Evolutionary conservation across 2,888 invertebrate genomes (phyloP), one percentile per base, ranked within the genome.

Genomic region (Drosophila stalkeri): DNA sequence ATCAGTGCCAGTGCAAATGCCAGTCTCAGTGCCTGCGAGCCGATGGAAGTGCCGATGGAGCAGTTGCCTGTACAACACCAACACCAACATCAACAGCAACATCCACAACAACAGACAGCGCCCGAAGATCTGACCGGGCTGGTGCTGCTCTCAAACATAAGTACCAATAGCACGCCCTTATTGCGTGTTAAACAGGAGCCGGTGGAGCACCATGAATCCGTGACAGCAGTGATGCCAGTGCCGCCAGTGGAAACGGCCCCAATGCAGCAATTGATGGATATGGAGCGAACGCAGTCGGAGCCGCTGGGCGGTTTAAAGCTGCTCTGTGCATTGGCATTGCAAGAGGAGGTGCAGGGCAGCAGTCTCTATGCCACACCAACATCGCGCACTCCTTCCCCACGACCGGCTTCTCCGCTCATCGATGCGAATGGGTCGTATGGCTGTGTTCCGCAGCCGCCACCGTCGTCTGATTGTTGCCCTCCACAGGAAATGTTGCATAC

Each of bases 311-410:
- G 96, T 0, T 93, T 98, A 18, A 96, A 96, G 62, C 92, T 98
- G 39, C 92, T 98, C 33, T 97, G 97, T 91, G 97, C 97, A 11
- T 93, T 97, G 69, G 98, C 97, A 0, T 96, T 97, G 75, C 95
- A 96, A 88, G 97, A 97, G 91, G 96, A 81, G 81, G 90, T 83
- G 20, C 90, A 87, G 64, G 87, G 89, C n/a, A 75, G 89, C n/a
- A 79, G 86, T 55, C 69, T 88, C 4, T 88, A 88, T 75, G 72
- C 83, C 49, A 81, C 86, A 23, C 77, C 82, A 33, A 77, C 81
- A 3, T 89, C 89, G 35, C 82, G 89, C 3, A 75, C 81, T 12
- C 86, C 89, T 2, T 75, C 87, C 2, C 86, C 86, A 1, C 65
- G 70, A 16, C 52, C 55, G 11, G 51, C 63, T 7, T 44, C 68